Evolutionary conservation across 2,888 invertebrate genomes (phyloP).

Genomic region (Hemicrepidius hirtus): DNA sequence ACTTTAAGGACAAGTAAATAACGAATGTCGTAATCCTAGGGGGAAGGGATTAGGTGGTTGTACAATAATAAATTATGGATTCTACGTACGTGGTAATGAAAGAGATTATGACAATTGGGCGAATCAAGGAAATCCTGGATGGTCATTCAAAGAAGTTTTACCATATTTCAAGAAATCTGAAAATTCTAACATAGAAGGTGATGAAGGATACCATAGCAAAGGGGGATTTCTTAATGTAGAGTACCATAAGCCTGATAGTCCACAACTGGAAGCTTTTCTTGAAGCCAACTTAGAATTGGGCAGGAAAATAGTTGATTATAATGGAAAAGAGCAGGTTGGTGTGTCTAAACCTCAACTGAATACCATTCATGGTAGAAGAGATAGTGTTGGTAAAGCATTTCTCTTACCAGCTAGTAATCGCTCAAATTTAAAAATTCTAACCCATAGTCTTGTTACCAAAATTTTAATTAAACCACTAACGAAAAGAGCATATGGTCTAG

Average conservation of each 20-base stretch:
- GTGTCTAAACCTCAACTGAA: constrained; percentile 79
- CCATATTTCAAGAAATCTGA: constrained; percentile 65
- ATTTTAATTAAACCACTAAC: constrained; percentile 77
- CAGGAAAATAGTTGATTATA: constrained; percentile 76
- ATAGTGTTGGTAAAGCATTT: constrained; percentile 86
- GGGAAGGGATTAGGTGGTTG: constrained; percentile 57
- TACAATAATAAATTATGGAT: constrained; percentile 54
- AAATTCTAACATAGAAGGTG: constrained; percentile 68
- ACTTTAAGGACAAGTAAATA: constrained; percentile 53
- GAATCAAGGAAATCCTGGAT: constrained; percentile 67
- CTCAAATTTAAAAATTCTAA: constrained; percentile 81
- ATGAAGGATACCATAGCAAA: constrained; percentile 77
- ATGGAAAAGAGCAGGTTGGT: constrained; percentile 77
- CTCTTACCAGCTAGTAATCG: constrained; percentile 79
- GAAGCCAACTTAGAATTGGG: constrained; percentile 77
- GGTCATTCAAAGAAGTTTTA: constrained; percentile 68
- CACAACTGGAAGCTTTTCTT: constrained; percentile 77
- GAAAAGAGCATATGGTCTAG: constrained; percentile 79
- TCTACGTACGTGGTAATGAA: constrained; percentile 55
- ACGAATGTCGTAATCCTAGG: constrained; percentile 49
- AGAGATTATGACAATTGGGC: constrained; percentile 55
- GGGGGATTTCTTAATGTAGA: constrained; percentile 81
- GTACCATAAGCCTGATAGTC: constrained; percentile 75
- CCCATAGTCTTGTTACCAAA: constrained; percentile 80
- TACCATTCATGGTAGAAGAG: constrained; percentile 80